These are phyloP conservation scores for Zelostemma sp. DNA, from an alignment of 1,140 invertebrate genomes.

Conservation along the genomic window DNA sequence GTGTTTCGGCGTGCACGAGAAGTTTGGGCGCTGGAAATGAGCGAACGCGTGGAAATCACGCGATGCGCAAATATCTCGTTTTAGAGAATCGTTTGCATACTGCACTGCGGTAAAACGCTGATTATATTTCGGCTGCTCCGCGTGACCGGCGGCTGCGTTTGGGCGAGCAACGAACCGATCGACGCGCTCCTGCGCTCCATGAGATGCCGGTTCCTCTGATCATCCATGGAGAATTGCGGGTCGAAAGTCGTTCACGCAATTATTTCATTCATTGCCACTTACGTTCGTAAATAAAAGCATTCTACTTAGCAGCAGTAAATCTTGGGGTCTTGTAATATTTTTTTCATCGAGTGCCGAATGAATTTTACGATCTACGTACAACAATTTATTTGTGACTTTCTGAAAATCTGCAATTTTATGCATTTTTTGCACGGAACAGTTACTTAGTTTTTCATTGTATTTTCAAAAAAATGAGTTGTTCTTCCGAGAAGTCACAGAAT, in stretches of 20 bases:
- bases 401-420: too few species aligned
- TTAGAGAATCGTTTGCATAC: slow-evolving; percentile 62
- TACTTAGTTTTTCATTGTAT: too few species aligned
- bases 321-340: too few species aligned
- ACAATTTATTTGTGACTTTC: too few species aligned
- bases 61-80: slow-evolving; percentile 64
- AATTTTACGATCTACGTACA: too few species aligned
- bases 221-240: slow-evolving; percentile 24
- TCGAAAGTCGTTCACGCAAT: slow-evolving; percentile 61
- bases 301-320: too few species aligned
- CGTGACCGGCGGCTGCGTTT: slow-evolving; percentile 41
- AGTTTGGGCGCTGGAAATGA: background rate
- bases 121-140: slow-evolving; percentile 51
- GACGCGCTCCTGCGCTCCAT: slow-evolving; percentile 2
- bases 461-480: too few species aligned
- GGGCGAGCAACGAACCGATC: slow-evolving; percentile 38
- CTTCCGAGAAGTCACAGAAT: too few species aligned
- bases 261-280: slow-evolving; percentile 56
- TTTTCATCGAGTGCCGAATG: too few species aligned
- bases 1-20: background rate
- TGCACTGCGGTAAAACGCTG: slow-evolving; percentile 40
- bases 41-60: slow-evolving; percentile 23
- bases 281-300: too few species aligned
- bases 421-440: too few species aligned
- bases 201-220: slow-evolving; percentile 34